These are phyloP conservation scores for Clivina fossor DNA, from an alignment of 2,888 invertebrate genomes.

Conservation along the genomic window DNA sequence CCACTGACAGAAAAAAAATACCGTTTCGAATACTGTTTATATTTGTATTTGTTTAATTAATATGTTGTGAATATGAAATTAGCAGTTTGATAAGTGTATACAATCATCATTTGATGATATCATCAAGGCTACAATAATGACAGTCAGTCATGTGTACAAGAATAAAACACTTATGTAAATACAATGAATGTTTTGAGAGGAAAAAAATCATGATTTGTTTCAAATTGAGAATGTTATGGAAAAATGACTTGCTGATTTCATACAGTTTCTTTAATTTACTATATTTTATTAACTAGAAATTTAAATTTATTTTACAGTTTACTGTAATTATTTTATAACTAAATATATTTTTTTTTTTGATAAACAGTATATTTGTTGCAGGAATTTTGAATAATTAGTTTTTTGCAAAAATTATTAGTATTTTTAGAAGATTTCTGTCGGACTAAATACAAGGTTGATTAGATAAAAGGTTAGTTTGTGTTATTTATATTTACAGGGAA, in stretches of 20 bases:
- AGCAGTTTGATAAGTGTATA: conserved; percentile 17
- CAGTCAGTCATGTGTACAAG: conserved; percentile 10
- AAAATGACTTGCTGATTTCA: too few relatives aligned
- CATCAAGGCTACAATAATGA: conserved; percentile 23
- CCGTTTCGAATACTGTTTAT: conserved; percentile 12
- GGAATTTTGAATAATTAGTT: too few relatives aligned
- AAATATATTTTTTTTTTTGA: too few relatives aligned
- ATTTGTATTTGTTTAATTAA: conserved; percentile 14
- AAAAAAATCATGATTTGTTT: conserved; percentile 19
- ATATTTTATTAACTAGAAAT: not conserved
- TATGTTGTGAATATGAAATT: conserved; percentile 7
- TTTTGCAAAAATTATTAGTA: too few relatives aligned
- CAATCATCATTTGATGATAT: conserved; percentile 21
- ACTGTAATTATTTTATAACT: too few relatives aligned
- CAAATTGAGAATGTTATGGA: too few relatives aligned
- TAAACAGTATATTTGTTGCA: too few relatives aligned
- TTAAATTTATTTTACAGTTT: too few relatives aligned
- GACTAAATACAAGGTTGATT: too few relatives aligned
- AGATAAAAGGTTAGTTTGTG: too few relatives aligned
- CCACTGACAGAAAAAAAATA: conserved; percentile 11
- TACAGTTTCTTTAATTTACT: not conserved
- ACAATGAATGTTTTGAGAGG: conserved; percentile 24
- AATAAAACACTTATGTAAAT: conserved; percentile 14
- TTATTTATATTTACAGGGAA: too few relatives aligned
- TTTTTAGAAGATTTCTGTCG: too few relatives aligned